A percentile compares a stretch with the other conserved stretches of the same genome.
Evolutionary conservation across 2,888 invertebrate species (phyloP).

Genomic region (Sarcophaga variegata): DNA sequence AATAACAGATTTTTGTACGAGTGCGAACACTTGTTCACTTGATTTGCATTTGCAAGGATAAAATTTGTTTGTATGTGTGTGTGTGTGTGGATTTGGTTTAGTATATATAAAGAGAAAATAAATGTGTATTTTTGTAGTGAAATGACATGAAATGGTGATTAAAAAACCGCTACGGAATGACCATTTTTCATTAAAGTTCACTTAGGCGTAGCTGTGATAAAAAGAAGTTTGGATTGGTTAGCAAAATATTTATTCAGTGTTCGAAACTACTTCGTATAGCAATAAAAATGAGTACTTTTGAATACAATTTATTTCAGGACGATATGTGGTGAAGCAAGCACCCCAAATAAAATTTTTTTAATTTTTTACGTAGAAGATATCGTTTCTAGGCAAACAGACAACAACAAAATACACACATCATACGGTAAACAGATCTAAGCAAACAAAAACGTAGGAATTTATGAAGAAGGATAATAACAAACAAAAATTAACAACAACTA

Average conservation of each 20-base stretch:
- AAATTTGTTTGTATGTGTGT: background rate
- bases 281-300: background rate
- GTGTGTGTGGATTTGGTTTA: background rate
- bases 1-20: background rate
- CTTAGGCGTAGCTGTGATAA: background rate
- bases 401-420: too few relatives aligned
- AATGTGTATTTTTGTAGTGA: background rate
- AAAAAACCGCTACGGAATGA: conserved; percentile 15
- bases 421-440: too few relatives aligned
- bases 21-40: background rate
- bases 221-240: background rate
- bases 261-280: too few relatives aligned
- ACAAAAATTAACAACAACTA: too few relatives aligned
- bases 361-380: background rate
- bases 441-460: too few relatives aligned
- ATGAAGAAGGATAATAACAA: too few relatives aligned
- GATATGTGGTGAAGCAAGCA: background rate
- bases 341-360: background rate
- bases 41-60: background rate
- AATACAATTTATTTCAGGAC: too few relatives aligned
- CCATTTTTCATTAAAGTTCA: conserved; percentile 9
- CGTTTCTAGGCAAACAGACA: too few relatives aligned
- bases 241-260: too few relatives aligned
- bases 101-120: too few relatives aligned
- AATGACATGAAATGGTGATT: background rate